Evolutionary conservation across 2,113 vertebrate species (phyloP).

Genomic region (Aptenodytes patagonicus): DNA sequence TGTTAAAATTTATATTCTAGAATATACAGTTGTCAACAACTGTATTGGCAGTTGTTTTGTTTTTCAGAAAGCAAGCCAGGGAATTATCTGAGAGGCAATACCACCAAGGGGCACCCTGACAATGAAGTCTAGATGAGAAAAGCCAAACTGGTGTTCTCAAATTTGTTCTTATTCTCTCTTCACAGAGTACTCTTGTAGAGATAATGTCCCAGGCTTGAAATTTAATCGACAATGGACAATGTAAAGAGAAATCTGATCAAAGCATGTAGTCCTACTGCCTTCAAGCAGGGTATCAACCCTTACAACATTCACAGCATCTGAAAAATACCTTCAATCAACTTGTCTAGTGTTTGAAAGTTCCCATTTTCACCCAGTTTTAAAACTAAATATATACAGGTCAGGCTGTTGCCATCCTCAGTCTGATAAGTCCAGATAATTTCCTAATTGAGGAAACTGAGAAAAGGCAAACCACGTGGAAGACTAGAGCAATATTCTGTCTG

Average conservation of each 20-base stretch:
- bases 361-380: neutral
- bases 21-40: neutral
- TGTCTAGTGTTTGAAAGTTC: neutral
- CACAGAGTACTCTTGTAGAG: neutral
- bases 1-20: constrained; percentile 1
- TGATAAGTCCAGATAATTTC: neutral
- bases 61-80: neutral
- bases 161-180: neutral
- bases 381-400: neutral
- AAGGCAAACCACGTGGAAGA: neutral
- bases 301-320: neutral
- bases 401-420: neutral
- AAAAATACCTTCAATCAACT: neutral
- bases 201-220: neutral
- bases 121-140: neutral
- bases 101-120: neutral
- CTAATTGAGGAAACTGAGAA: neutral
- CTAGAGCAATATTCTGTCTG: neutral
- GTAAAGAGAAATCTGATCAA: neutral
- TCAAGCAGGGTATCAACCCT: neutral
- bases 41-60: neutral
- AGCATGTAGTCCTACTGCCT: neutral
- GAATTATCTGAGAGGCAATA: neutral
- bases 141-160: neutral
- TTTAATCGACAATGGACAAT: neutral